Conservation (phyloP, 2,888 invertebrate genomes). For the Morpho deidamia region DNA sequence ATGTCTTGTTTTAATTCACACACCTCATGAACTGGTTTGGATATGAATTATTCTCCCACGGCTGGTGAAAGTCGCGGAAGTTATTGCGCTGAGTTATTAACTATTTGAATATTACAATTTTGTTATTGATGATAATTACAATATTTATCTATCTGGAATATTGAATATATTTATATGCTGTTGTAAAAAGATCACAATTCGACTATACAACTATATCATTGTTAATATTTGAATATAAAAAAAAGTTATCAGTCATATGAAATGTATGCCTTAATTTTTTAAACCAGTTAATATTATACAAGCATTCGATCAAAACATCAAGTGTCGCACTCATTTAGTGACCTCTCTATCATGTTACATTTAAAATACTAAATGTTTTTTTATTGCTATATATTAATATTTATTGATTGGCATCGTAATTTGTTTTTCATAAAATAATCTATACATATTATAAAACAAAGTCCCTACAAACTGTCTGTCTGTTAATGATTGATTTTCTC, state of each 20-base stretch:
- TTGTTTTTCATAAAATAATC: too few species aligned
- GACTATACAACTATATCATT: not conserved
- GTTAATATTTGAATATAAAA: not conserved
- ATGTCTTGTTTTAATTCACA: slow-evolving; percentile 56
- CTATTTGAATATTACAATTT: slow-evolving; percentile 1
- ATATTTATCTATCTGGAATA: not conserved
- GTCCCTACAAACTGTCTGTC: too few species aligned
- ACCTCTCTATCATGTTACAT: not conserved
- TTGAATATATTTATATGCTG: not conserved
- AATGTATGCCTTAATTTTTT: not conserved
- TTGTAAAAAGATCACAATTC: not conserved
- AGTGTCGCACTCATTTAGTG: too few species aligned
- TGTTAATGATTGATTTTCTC: too few species aligned
- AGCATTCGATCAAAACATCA: too few species aligned
- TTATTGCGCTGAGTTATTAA: slow-evolving; percentile 10
- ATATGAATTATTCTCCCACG: slow-evolving; percentile 24
- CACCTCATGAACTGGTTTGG: slow-evolving; percentile 26
- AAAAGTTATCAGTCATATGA: not conserved
- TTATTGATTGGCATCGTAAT: too few species aligned
- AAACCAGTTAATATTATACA: not conserved
- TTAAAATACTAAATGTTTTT: not conserved
- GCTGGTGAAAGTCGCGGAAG: slow-evolving; percentile 24
- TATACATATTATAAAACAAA: too few species aligned
- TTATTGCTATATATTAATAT: too few species aligned
- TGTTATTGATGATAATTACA: too few species aligned